Base-by-base conservation (phyloP, 2,113 vertebrate species). In the Egretta garzetta region DNA sequence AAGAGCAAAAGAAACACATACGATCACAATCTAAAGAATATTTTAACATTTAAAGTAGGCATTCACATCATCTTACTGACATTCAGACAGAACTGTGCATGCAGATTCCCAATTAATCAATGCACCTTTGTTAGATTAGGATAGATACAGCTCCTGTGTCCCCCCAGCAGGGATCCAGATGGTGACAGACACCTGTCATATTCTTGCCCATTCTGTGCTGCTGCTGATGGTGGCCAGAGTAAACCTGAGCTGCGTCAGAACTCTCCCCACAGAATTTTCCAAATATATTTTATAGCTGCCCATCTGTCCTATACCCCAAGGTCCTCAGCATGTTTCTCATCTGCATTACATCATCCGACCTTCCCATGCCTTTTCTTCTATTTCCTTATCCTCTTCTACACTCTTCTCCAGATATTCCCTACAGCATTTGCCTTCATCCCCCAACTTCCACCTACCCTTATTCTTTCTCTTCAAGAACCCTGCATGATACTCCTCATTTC, bases 41-140 rank as follows among this genome's bases (percentile, higher is more conserved):
- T 86, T 95, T 98, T 98, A 98, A 97, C 96, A 97, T 98, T 98
- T 98, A 97, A 94, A 96, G 68, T 30, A 85, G 96, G 90, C 62
- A 94, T 93, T 97, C 93, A 88, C 74, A 75, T 90, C 32, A n/a
- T 81, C 92, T 94, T 92, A 74, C 77, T 97, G 96, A 96, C 94
- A 96, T 97, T 98, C 96, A 95, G 75, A 96, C 90, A 75, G 47
- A 98, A 96, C 35, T 93, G 33, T 93, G 85, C 52, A 86, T 52
- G 39, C 92, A 97, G 91, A 95, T 94, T 97, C 52, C 32, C 84
- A 96, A 72, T 98, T 96, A 98, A 98, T 98, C 97, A 97, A 98
- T 98, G 97, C 14, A 17, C 64, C 49, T 86, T 96, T 55, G 19
- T 87, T 94, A 94, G 39, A 66, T 5, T 88, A 60, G 68, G 53